These are phyloP conservation scores for Poliocrania exsul DNA, from an alignment of 2,797 vertebrate genomes.

Conservation along the genomic window DNA sequence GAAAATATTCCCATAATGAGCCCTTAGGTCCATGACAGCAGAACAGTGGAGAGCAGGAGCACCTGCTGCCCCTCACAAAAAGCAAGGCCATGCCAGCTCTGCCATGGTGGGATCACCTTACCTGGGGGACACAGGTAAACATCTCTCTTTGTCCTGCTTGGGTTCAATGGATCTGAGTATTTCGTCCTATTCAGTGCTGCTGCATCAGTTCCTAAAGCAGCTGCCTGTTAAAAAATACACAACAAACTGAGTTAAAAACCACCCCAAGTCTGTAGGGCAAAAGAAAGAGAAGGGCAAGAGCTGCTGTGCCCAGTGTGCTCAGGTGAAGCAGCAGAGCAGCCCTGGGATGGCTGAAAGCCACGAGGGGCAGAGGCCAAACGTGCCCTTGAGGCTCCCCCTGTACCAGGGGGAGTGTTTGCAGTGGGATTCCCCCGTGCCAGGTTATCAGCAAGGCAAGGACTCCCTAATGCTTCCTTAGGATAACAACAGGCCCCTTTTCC, in stretches of 20 bases:
- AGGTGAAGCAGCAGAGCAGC: fast-evolving
- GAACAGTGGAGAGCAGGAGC: not conserved
- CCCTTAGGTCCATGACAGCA: fast-evolving
- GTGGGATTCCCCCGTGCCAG: not conserved
- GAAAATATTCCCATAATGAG: fast-evolving
- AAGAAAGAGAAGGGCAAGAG: not conserved
- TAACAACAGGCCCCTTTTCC: not conserved
- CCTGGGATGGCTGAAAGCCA: not conserved
- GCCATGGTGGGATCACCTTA: not conserved
- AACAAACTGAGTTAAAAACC: not conserved
- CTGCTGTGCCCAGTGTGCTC: not conserved
- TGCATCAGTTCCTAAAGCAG: fast-evolving
- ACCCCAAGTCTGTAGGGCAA: fast-evolving
- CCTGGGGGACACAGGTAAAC: not conserved
- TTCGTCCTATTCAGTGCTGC: not conserved
- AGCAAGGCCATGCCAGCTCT: not conserved
- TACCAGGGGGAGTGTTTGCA: not conserved
- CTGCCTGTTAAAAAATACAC: not conserved
- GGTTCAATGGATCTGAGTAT: not conserved
- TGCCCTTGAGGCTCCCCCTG: fast-evolving
- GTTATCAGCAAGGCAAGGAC: not conserved
- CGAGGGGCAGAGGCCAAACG: not conserved
- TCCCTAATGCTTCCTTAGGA: not conserved
- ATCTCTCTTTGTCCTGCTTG: not conserved
- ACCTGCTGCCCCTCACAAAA: not conserved